Evolutionary conservation across 2,888 invertebrate genomes (phyloP).

Genomic region (Phalera bucephala): DNA sequence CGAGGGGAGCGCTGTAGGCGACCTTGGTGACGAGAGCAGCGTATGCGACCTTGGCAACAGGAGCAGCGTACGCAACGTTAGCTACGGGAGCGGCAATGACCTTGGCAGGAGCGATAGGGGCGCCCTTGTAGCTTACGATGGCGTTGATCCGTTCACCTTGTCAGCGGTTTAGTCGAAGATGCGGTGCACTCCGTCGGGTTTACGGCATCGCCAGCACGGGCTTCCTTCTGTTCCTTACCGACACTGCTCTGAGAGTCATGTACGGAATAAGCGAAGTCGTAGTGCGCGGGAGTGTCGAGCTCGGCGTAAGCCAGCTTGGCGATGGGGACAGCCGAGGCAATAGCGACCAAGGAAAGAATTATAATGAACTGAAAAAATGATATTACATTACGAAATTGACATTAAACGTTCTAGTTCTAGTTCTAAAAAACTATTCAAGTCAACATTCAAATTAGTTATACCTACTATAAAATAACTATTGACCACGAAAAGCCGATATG

Average conservation of each 20-base stretch:
- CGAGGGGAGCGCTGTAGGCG: constrained; percentile 22
- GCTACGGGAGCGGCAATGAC: constrained; percentile 37
- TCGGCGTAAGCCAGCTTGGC: constrained; percentile 58
- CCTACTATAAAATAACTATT: too few species aligned
- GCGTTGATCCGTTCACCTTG: constrained; percentile 71
- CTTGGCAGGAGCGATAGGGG: constrained; percentile 44
- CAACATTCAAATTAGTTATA: too few species aligned
- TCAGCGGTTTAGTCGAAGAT: constrained; percentile 75
- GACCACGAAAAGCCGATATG: too few species aligned
- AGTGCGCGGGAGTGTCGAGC: constrained; percentile 62
- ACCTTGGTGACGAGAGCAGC: constrained; percentile 40
- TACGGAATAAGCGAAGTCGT: constrained; percentile 72
- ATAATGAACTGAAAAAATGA: too few species aligned
- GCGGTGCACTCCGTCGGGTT: constrained; percentile 71
- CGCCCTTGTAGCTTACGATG: constrained; percentile 68
- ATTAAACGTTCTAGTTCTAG: too few species aligned
- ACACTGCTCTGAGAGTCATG: constrained; percentile 71
- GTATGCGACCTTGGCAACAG: constrained; percentile 33
- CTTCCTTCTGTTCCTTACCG: constrained; percentile 72
- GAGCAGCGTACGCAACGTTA: constrained; percentile 44
- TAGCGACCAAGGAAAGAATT: too few species aligned
- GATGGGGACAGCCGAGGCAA: constrained; percentile 48
- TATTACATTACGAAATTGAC: too few species aligned
- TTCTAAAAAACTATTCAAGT: too few species aligned
- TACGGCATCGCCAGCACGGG: constrained; percentile 66